Evolutionary conservation across 2,888 invertebrate genomes (phyloP).

Genomic region (Rotaria sp.): DNA sequence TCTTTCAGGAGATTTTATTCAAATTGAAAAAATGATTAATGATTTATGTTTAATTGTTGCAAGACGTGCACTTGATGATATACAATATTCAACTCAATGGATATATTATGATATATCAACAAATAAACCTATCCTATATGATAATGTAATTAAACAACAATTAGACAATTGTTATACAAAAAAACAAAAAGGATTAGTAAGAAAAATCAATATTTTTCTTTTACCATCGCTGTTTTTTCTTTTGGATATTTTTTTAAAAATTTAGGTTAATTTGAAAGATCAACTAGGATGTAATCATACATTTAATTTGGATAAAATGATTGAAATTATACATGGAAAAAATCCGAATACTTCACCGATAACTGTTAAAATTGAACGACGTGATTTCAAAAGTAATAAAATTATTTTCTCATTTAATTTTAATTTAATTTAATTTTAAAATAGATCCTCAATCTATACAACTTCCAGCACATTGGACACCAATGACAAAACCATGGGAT

Average conservation of each 20-base stretch:
- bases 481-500: slow-evolving; percentile 13
- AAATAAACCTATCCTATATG: neutral
- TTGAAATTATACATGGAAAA: neutral
- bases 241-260: neutral
- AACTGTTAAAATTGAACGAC: neutral
- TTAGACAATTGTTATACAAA: neutral
- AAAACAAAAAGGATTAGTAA: slow-evolving; percentile 7
- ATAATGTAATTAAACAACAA: neutral
- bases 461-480: neutral
- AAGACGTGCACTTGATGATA: neutral
- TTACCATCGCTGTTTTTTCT: no score
- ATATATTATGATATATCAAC: neutral
- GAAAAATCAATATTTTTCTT: neutral
- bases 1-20: neutral
- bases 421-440: neutral
- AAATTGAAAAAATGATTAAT: neutral
- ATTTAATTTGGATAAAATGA: slow-evolving; percentile 25
- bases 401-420: neutral
- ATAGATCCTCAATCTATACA: neutral
- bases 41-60: neutral
- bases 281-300: neutral
- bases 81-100: neutral
- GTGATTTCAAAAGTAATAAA: neutral
- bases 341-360: neutral
- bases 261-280: neutral